Conservation (phyloP, 2,888 invertebrate species). For the Philopedon plagiatum region DNA sequence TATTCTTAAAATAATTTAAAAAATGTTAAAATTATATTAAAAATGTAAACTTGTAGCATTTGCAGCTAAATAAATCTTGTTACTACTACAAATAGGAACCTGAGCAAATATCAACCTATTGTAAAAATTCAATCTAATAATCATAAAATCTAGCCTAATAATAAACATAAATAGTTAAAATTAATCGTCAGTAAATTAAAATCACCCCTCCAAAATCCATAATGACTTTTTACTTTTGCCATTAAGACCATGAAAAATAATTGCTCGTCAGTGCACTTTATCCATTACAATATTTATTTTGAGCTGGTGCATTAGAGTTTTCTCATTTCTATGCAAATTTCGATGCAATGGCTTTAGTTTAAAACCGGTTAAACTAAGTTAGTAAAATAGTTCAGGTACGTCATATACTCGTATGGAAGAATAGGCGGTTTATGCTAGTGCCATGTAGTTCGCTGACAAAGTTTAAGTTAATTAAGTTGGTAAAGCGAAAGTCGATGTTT, state of each 20-base stretch:
- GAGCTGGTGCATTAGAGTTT: conserved; percentile 37
- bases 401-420: conserved; percentile 6
- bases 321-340: conserved; percentile 46
- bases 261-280: conserved; percentile 34
- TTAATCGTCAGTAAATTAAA: conserved; percentile 13
- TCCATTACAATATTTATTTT: conserved; percentile 44
- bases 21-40: no score
- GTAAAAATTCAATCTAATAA: no score
- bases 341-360: conserved; percentile 33
- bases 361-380: conserved; percentile 31
- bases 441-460: neutral
- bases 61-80: no score
- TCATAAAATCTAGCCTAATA: neutral
- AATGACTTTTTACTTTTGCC: conserved; percentile 29
- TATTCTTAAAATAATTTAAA: no score
- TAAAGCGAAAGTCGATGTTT: neutral
- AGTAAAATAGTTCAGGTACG: conserved; percentile 35
- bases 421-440: conserved; percentile 5
- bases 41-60: no score
- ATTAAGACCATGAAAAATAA: conserved; percentile 39
- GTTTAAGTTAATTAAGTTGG: conserved; percentile 11
- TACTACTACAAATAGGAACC: no score
- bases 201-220: conserved; percentile 15
- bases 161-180: neutral
- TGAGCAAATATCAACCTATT: no score